Conservation (phyloP, 2,797 vertebrate genomes). For the Steatocranus sp. region DNA sequence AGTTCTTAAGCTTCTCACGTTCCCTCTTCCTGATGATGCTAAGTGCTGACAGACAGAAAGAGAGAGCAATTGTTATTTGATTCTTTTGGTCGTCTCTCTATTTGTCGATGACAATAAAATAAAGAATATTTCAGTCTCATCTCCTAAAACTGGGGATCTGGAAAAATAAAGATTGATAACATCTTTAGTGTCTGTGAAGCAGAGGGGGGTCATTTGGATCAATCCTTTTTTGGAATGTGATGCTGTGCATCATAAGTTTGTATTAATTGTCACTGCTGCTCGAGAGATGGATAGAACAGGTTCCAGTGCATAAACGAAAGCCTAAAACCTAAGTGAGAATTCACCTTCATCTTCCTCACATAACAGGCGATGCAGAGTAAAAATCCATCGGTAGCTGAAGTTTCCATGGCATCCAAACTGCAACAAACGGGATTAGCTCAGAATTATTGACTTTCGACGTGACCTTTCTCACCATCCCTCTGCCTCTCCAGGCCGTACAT, state of each 20-base stretch:
- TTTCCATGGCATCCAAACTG: background rate
- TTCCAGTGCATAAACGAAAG: background rate
- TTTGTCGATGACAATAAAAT: background rate
- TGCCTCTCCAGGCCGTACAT: background rate
- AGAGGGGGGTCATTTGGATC: background rate
- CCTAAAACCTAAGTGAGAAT: background rate
- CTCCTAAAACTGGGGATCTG: background rate
- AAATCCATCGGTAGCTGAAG: background rate
- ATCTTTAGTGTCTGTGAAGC: background rate
- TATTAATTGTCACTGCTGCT: background rate
- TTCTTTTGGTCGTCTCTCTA: accelerated
- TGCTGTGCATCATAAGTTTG: background rate
- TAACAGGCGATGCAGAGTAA: constrained; percentile 1
- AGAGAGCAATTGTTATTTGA: background rate
- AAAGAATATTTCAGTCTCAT: background rate
- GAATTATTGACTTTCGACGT: background rate
- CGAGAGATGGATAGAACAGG: background rate
- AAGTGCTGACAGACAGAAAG: background rate
- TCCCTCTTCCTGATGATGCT: background rate
- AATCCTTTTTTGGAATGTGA: background rate
- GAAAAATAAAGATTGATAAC: background rate
- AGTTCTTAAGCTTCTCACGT: background rate
- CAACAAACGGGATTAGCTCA: background rate
- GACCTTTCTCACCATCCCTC: background rate
- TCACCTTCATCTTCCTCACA: background rate